Base-by-base conservation (phyloP, 1,140 invertebrate species). In the Drosophila takahashii region DNA sequence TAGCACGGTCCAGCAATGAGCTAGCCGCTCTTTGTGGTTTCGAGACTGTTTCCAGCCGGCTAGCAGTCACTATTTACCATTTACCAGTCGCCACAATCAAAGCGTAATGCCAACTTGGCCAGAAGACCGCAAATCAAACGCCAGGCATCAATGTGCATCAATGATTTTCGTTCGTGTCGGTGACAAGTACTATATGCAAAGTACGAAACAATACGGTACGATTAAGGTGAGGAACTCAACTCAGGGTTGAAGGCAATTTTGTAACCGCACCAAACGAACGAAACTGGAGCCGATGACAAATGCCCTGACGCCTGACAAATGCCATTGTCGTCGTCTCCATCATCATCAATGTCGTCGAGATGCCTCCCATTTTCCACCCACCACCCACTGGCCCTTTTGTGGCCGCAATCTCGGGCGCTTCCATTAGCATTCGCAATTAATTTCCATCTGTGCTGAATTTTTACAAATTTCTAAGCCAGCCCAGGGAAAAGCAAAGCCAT, bases 371-470 rank as follows among this genome's bases (percentile, higher is more conserved):
- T 45, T 34, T 36, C 29, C 62, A 48, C 57, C 42, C 62, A 32
- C 60, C 62, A 32, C 59, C 62, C 58, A 64, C 53, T 41, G 26
- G 27, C 18, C 56, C 48, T 48, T 61, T 70, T 74, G 58, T 34
- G 37, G 22, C 47, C 11, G 11, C 50, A 47, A 83, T 77, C 60
- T 58, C 47, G 34, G 57, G 54, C 42, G 18, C 67, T 53, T 77
- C 77, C 81, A 86, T 85, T 85, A 86, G 77, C 64, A 83, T 76
- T 79, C 37, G 61, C 83, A 81, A 85, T 85, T 81, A 86, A 85
- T 85, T 81, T 81, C 54, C 79, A 85, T 81, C 58, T 75, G 48
- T 75, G 50, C 47, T 71, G 72, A 70, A 77, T 77, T 85, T 80
- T 76, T 62, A 61, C 62, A 77, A 77, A 73, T 77, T 81, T 66